phyloP scores from a whole-genome alignment of 2,113 vertebrate species.

The Onychorhynchus coronatus region DNA sequence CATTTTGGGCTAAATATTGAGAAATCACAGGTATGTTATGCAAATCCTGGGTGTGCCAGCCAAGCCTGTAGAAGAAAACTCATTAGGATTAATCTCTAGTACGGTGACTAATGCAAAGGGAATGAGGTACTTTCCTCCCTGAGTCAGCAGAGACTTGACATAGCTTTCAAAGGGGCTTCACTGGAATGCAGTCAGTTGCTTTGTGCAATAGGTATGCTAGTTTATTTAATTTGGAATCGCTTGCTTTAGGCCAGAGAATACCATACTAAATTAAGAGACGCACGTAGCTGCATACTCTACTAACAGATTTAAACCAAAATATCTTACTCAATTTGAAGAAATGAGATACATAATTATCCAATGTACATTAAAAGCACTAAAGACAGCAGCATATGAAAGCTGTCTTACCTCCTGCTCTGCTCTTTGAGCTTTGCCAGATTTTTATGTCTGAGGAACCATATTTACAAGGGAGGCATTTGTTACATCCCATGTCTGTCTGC shows the following conservation, averaged over 20 bases:
- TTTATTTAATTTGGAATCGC: neutral
- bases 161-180: conserved; percentile 55
- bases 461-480: conserved; percentile 50
- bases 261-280: neutral
- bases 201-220: conserved; percentile 10
- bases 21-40: conserved; percentile 73
- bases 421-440: conserved; percentile 38
- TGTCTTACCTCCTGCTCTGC: conserved; percentile 54
- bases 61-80: conserved; percentile 57
- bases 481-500: conserved; percentile 10
- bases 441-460: conserved; percentile 52
- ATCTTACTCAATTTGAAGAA: conserved; percentile 47
- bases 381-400: conserved; percentile 59
- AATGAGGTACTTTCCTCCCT: conserved; percentile 63
- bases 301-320: conserved; percentile 44
- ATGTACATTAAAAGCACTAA: conserved; percentile 23
- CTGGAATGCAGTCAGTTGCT: conserved; percentile 55
- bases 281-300: conserved; percentile 39
- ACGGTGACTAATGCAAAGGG: conserved; percentile 69
- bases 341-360: conserved; percentile 24
- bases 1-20: conserved; percentile 71
- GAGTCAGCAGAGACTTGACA: conserved; percentile 44
- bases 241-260: neutral
- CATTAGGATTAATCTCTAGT: conserved; percentile 73
- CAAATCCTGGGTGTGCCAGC: conserved; percentile 74